These are phyloP conservation scores for Montipora efflorescens DNA, from an alignment of 64 coral and sea anemone genomes.

Conservation along the genomic window DNA sequence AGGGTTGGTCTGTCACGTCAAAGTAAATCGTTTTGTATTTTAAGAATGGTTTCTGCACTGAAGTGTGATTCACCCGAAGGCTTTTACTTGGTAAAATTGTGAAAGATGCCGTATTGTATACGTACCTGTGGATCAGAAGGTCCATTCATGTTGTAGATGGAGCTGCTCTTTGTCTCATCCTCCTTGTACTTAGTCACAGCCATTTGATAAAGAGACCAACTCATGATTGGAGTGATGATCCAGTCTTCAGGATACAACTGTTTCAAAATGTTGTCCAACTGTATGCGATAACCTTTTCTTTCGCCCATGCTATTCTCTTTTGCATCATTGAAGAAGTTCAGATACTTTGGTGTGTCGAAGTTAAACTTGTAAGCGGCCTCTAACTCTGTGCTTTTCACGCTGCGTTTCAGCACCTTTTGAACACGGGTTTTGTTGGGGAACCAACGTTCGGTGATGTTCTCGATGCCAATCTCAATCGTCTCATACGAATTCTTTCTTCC, in stretches of 20 bases:
- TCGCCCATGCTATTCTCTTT: slow-evolving; percentile 64
- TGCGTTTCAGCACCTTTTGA: slow-evolving; percentile 58
- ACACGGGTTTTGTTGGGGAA: slow-evolving; percentile 36
- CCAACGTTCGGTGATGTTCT: slow-evolving; percentile 61
- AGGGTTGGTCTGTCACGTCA: no score
- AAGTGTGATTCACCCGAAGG: no score
- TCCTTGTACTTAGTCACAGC: slow-evolving; percentile 70
- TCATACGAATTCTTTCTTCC: slow-evolving; percentile 65
- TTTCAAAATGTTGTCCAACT: slow-evolving; percentile 46
- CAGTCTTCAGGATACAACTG: slow-evolving; percentile 76
- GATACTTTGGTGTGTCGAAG: slow-evolving; percentile 64
- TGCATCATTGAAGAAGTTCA: slow-evolving; percentile 63
- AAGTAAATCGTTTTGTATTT: no score
- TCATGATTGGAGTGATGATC: slow-evolving; percentile 56
- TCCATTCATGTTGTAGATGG: slow-evolving; percentile 66
- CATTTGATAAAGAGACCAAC: slow-evolving; percentile 78
- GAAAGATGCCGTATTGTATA: not conserved
- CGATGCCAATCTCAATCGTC: slow-evolving; percentile 66
- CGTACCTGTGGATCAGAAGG: slow-evolving; percentile 69
- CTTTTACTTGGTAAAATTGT: no score
- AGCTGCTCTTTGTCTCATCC: slow-evolving; percentile 63
- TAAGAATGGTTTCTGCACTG: no score
- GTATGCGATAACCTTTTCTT: slow-evolving; percentile 62
- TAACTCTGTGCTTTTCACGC: slow-evolving; percentile 50
- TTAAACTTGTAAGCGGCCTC: slow-evolving; percentile 71